These are phyloP conservation scores for Clavelina lepadiformis DNA, from an alignment of 23 tunicate genomes.

Conservation along the genomic window DNA sequence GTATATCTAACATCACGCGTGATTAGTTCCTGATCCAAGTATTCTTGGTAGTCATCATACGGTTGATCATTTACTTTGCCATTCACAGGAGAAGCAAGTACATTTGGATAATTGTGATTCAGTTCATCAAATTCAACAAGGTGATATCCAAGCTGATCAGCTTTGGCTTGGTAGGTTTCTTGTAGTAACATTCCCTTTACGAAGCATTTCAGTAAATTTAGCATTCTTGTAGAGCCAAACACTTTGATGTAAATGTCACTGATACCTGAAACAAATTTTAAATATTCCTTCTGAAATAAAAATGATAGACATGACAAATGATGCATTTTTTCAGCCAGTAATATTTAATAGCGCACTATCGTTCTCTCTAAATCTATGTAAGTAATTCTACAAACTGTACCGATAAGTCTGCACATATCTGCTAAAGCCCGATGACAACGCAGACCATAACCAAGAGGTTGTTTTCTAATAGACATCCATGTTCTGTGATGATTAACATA, in stretches of 20 bases:
- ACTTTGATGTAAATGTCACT: constrained; percentile 52
- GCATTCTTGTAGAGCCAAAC: constrained; percentile 63
- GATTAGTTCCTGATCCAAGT: constrained; percentile 60
- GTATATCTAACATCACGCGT: constrained; percentile 32
- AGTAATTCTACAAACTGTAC: constrained; percentile 10
- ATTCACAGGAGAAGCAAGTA: constrained; percentile 67
- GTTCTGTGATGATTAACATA: constrained; percentile 84
- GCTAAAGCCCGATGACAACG: constrained; percentile 78
- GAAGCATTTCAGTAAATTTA: constrained; percentile 75
- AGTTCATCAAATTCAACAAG: constrained; percentile 66
- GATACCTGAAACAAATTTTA: neutral
- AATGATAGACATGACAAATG: neutral
- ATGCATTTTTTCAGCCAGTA: no score
- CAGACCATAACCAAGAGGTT: constrained; percentile 84
- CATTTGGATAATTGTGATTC: constrained; percentile 63
- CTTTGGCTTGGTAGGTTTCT: constrained; percentile 85
- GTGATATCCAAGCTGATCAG: constrained; percentile 82
- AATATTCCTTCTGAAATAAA: neutral
- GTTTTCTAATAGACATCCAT: constrained; percentile 71
- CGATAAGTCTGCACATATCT: constrained; percentile 68
- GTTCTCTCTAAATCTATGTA: neutral
- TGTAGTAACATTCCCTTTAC: constrained; percentile 57
- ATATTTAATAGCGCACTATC: no score
- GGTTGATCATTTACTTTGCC: constrained; percentile 48
- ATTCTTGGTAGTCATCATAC: constrained; percentile 59